phyloP scores from a whole-genome alignment of 2,113 vertebrate genomes.

The Tyrannus savana region DNA sequence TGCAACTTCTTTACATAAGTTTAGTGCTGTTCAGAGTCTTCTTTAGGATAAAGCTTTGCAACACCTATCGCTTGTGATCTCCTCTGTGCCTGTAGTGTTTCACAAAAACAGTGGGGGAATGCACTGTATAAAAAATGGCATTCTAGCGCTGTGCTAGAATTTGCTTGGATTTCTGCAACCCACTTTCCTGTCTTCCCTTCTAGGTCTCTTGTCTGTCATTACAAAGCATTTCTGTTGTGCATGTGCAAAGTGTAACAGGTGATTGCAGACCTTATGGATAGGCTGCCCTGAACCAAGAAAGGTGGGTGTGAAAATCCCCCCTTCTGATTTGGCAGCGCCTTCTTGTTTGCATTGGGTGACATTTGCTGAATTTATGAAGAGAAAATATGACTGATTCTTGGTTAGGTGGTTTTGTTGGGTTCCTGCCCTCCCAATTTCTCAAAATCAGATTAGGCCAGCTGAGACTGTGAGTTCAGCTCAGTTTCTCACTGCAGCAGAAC shows the following conservation, averaged over 20 bases:
- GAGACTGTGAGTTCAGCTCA: fast-evolving
- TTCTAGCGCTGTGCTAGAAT: neutral
- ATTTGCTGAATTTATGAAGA: neutral
- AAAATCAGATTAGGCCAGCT: neutral
- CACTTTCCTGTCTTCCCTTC: neutral
- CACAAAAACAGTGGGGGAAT: neutral
- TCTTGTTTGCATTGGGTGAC: neutral
- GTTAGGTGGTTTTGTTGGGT: neutral
- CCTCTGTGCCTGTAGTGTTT: neutral
- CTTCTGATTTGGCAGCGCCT: neutral
- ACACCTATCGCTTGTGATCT: neutral
- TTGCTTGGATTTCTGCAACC: neutral
- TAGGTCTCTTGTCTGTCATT: neutral
- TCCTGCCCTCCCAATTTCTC: neutral
- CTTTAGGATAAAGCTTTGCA: neutral
- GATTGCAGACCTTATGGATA: neutral
- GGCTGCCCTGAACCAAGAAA: neutral
- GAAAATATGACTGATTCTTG: neutral
- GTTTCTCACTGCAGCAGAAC: neutral
- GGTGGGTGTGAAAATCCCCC: neutral
- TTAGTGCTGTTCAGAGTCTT: neutral
- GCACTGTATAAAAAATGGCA: neutral
- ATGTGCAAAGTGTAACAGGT: neutral
- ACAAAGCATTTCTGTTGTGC: neutral
- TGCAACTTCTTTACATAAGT: neutral